Conservation (phyloP, 2,797 vertebrate genomes). For the Phylloscopus collybita region DNA sequence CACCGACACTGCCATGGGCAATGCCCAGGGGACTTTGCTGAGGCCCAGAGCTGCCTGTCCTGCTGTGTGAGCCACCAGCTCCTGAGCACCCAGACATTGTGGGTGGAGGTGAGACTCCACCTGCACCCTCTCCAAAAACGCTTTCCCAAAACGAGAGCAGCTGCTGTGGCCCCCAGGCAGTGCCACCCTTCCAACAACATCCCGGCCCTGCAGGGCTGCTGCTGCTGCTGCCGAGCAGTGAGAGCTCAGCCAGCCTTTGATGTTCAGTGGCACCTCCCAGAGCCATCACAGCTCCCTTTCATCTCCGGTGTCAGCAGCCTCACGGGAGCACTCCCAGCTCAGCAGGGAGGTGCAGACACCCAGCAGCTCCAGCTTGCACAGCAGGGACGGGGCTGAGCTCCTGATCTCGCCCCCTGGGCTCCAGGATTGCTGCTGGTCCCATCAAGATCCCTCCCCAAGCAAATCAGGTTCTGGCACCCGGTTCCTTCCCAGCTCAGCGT, state of each 20-base stretch:
- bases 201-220: background rate
- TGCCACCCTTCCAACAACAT: accelerated
- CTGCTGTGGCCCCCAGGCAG: background rate
- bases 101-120: background rate
- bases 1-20: background rate
- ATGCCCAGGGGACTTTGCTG: background rate
- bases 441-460: accelerated
- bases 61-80: background rate
- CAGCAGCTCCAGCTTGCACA: background rate
- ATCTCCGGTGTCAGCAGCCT: background rate
- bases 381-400: background rate
- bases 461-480: background rate
- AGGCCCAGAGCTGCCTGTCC: background rate
- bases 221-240: background rate
- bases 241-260: background rate
- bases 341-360: background rate
- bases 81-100: accelerated
- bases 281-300: background rate
- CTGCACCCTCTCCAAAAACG: background rate
- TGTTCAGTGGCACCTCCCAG: background rate
- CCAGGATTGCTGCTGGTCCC: background rate
- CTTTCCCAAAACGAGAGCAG: background rate
- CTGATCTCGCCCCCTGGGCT: accelerated
- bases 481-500: background rate
- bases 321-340: background rate